phyloP scores from a whole-genome alignment of 2,888 invertebrate genomes.

The Nemurella pictetii region DNA sequence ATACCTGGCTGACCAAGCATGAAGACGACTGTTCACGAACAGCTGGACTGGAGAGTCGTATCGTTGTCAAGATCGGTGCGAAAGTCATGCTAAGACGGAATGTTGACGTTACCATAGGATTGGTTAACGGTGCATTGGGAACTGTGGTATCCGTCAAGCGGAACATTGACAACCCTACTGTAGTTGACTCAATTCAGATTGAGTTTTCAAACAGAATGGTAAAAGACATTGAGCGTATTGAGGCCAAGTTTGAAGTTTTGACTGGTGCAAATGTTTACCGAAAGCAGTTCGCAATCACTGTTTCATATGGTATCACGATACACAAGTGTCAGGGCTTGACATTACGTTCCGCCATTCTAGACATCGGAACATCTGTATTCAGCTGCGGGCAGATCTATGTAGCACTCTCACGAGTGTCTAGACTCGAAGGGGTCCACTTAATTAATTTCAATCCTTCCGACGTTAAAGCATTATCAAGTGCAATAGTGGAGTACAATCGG shows the following conservation, averaged over 20 bases:
- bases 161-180: conserved; percentile 30
- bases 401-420: conserved; percentile 43
- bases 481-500: conserved; percentile 44
- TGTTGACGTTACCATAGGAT: conserved; percentile 44
- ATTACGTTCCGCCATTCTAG: conserved; percentile 43
- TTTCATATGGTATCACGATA: conserved; percentile 44
- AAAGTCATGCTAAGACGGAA: conserved; percentile 45
- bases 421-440: conserved; percentile 41
- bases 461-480: conserved; percentile 38
- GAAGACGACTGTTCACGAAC: conserved; percentile 43
- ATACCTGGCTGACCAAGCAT: conserved; percentile 34
- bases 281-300: conserved; percentile 43
- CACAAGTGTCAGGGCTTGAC: conserved; percentile 44
- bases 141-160: conserved; percentile 40
- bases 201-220: conserved; percentile 38
- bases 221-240: conserved; percentile 40
- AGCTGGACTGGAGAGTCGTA: conserved; percentile 44
- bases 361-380: conserved; percentile 43
- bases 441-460: conserved; percentile 43
- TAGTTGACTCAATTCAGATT: conserved; percentile 42
- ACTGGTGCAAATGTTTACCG: conserved; percentile 41
- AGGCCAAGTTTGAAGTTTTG: conserved; percentile 44
- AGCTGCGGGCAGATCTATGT: conserved; percentile 44
- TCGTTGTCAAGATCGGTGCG: conserved; percentile 43
- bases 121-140: conserved; percentile 46